Base-by-base conservation (phyloP, 2,888 invertebrate genomes). In the Lycaena phlaeas region DNA sequence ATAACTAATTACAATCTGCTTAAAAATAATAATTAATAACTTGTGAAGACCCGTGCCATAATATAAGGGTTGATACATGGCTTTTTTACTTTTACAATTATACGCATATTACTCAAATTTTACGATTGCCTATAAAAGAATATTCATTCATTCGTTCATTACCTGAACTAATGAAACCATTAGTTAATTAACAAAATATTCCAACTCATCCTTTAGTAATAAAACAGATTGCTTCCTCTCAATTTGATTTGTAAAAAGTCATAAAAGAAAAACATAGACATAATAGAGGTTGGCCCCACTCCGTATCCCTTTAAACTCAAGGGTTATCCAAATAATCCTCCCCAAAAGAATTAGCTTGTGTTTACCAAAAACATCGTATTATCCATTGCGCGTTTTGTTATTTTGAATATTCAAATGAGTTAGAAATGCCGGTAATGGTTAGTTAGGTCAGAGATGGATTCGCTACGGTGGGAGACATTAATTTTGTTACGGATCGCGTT, bases 401-500 rank as follows among this genome's bases (percentile, higher is more conserved):
- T 59, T 65, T 57, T 59, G 59, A 65, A 73, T 73, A 78, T 78
- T 73, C 73, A 78, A 77, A 77, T 71, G 54, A 51, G 55, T 59
- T 60, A 66, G 68, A 69, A 71, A 66, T 67, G 64, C 61, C 51
- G 48, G 75, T 62, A 66, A 76, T 67, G 79, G 74, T 77, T 77
- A 68, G 73, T 75, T 77, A 74, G 63, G 56, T 60, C 56, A 52
- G 62, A 61, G 64, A 73, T 69, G 64, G 64, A 64, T 64, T 59
- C 56, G 51, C 46, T 44, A 41, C 50, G 50, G 41, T 40, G 43
- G 49, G 43, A 42, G 42, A 68, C 68, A 64, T 69, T 75, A 76
- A 77, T 77, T 74, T 72, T 73, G 42, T 64, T 69, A 69, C 69
- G 69, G 72, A 76, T 78, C 68, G 64, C 60, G 70, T 77, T 74